Percentiles rank a stretch among this genome's conserved stretches.
Evolutionary conservation across 2,797 vertebrate genomes (phyloP).

Genomic region (Somateria mollissima): DNA sequence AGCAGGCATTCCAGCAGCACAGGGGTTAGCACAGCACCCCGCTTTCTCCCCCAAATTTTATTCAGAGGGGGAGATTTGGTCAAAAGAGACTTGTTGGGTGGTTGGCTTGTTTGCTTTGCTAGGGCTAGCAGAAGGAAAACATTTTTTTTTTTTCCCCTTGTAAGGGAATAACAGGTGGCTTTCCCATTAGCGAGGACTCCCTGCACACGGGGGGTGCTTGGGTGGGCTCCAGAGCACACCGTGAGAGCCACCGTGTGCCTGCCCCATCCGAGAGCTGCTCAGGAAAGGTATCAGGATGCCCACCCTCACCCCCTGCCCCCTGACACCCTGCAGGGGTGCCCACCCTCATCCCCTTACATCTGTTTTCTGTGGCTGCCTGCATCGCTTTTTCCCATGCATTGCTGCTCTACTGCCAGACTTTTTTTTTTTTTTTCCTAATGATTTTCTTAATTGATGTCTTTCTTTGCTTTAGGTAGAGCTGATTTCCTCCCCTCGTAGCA

Average conservation of each 20-base stretch:
- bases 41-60: background rate
- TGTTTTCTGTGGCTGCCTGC: background rate
- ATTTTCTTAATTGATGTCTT: conserved; percentile 30
- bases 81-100: background rate
- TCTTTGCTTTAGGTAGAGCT: conserved; percentile 18
- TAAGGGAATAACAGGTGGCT: background rate
- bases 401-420: conserved; percentile 5
- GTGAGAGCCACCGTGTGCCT: background rate
- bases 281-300: accelerated
- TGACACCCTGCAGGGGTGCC: background rate
- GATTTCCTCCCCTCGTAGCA: background rate
- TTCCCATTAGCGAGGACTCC: background rate
- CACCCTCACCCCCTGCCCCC: accelerated
- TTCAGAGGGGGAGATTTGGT: background rate
- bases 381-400: background rate
- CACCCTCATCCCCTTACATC: too few relatives aligned
- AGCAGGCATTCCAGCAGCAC: accelerated
- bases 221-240: background rate
- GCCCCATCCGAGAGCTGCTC: background rate
- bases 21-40: background rate
- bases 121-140: background rate
- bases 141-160: background rate
- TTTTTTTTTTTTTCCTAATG: conserved; percentile 32
- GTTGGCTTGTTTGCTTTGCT: background rate
- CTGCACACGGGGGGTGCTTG: background rate